Evolutionary conservation across 2,797 vertebrate genomes (phyloP).

Genomic region (Alfaro cultratus): DNA sequence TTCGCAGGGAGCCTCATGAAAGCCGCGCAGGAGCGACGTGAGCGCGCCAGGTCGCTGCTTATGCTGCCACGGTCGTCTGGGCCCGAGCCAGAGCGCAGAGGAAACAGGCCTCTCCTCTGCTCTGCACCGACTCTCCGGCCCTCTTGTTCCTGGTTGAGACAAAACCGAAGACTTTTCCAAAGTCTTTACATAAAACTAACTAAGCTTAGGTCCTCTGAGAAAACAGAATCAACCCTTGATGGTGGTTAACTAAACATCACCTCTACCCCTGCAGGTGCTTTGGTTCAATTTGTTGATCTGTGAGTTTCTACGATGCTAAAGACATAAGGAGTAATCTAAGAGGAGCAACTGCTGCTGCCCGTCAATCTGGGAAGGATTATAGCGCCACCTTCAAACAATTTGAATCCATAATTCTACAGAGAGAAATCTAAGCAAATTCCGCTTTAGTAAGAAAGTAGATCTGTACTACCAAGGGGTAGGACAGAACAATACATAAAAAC

Average conservation of each 20-base stretch:
- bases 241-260: background rate
- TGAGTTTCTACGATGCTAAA: background rate
- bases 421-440: background rate
- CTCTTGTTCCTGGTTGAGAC: conserved; percentile 16
- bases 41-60: conserved; percentile 76
- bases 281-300: background rate
- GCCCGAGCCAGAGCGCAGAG: conserved; percentile 49
- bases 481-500: background rate
- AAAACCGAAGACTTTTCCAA: background rate
- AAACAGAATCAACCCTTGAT: background rate
- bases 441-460: background rate
- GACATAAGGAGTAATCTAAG: background rate
- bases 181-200: background rate
- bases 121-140: conserved; percentile 27
- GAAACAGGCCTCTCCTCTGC: conserved; percentile 52
- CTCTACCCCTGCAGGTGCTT: background rate
- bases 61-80: conserved; percentile 76
- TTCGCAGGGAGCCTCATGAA: conserved; percentile 60
- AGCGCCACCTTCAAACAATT: background rate
- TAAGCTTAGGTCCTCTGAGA: background rate
- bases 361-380: background rate
- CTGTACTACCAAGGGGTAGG: background rate
- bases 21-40: conserved; percentile 59
- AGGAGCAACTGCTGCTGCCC: background rate
- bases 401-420: background rate